These are phyloP conservation scores for Dipodomys stephensi DNA, from an alignment of 2,113 vertebrate species.

Conservation along the genomic window DNA sequence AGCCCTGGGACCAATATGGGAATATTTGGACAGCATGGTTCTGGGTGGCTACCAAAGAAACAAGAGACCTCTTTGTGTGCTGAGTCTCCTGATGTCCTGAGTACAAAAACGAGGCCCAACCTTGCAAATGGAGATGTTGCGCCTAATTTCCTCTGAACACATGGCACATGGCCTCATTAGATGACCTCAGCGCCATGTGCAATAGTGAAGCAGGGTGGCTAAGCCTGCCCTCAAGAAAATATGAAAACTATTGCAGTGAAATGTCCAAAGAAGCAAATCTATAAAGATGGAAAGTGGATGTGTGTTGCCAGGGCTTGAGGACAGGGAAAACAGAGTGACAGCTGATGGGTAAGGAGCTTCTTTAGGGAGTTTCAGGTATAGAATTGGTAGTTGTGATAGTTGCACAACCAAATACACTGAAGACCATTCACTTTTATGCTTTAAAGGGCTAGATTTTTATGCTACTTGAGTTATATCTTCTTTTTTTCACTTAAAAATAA, in stretches of 20 bases:
- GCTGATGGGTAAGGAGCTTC: background rate
- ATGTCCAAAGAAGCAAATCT: background rate
- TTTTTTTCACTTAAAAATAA: background rate
- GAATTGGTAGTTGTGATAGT: background rate
- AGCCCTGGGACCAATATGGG: background rate
- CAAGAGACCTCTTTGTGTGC: background rate
- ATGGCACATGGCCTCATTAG: background rate
- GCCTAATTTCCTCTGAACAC: background rate
- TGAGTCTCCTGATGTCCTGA: background rate
- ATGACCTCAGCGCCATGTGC: background rate
- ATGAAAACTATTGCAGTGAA: background rate
- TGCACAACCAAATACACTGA: background rate
- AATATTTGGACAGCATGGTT: background rate
- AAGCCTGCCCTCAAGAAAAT: background rate
- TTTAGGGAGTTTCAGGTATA: background rate
- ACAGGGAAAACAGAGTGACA: background rate
- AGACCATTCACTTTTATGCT: background rate
- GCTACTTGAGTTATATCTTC: background rate
- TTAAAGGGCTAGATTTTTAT: conserved; percentile 30
- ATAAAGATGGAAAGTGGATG: background rate
- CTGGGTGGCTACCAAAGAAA: background rate
- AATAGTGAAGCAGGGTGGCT: background rate
- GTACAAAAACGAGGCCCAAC: background rate
- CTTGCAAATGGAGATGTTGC: background rate
- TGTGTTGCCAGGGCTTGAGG: background rate